phyloP scores from a whole-genome alignment of 2,888 invertebrate genomes.

The Reticulitermes lucifugus region DNA sequence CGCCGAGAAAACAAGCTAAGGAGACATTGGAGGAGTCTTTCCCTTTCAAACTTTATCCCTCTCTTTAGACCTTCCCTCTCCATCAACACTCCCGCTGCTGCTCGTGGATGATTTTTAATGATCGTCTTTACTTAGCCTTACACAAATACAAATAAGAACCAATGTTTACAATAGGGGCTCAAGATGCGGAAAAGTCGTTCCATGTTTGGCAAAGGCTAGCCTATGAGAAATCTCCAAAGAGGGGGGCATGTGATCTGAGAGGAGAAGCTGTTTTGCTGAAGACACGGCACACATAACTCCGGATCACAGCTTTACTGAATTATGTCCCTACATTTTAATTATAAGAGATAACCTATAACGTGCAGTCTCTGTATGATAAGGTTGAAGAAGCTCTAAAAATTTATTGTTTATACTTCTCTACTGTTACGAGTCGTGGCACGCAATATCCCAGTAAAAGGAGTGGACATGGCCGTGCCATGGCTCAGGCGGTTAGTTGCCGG shows the following conservation, averaged over 20 bases:
- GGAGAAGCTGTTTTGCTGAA: not conserved
- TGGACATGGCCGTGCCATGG: no score
- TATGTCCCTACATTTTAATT: not conserved
- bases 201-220: not conserved
- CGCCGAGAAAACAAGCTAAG: no score
- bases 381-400: no score
- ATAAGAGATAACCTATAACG: no score
- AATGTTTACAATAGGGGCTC: not conserved
- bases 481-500: no score
- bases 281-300: not conserved
- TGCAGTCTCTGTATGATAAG: no score
- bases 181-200: not conserved
- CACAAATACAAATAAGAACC: not conserved
- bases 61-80: not conserved
- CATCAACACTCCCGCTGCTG: not conserved
- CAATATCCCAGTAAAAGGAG: no score
- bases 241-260: not conserved
- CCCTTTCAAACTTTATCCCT: not conserved
- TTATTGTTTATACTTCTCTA: no score
- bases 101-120: constrained; percentile 1
- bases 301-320: not conserved
- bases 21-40: not conserved
- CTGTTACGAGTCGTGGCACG: no score
- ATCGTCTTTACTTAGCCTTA: not conserved
- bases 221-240: not conserved